phyloP scores from a whole-genome alignment of 2,113 vertebrate species.

The Balaenoptera acutorostrata region DNA sequence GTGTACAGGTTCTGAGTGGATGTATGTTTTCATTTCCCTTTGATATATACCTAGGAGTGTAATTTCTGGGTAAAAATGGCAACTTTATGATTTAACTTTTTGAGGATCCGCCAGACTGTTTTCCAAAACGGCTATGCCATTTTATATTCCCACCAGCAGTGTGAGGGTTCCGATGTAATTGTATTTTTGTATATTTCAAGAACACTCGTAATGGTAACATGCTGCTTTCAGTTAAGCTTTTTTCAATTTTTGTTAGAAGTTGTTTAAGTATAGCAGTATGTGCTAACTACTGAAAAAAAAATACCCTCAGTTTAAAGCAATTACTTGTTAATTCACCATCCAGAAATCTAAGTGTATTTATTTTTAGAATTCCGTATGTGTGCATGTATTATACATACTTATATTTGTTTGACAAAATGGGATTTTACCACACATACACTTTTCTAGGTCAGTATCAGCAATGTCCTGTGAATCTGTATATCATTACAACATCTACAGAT shows the following conservation, averaged over 20 bases:
- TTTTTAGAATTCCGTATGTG: not conserved
- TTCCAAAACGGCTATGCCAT: not conserved
- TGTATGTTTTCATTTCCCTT: not conserved
- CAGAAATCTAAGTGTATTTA: not conserved
- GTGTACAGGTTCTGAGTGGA: not conserved
- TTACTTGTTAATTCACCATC: not conserved
- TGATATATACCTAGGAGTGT: not conserved
- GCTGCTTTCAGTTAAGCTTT: not conserved
- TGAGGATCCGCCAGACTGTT: not conserved
- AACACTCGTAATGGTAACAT: not conserved
- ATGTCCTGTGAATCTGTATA: fast-evolving
- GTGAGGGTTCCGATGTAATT: not conserved
- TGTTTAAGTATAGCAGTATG: not conserved
- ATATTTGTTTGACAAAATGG: not conserved
- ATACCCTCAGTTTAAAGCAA: not conserved
- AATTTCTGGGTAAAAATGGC: not conserved
- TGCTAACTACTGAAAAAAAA: not conserved
- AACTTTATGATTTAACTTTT: not conserved
- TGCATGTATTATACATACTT: not conserved
- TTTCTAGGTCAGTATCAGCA: not conserved
- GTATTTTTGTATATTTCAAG: not conserved
- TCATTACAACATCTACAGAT: fast-evolving
- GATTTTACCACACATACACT: not conserved
- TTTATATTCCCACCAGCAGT: not conserved
- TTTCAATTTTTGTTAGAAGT: not conserved